These are phyloP conservation scores for Sarcophaga variegata DNA, from an alignment of 2,888 invertebrate species.

Conservation along the genomic window DNA sequence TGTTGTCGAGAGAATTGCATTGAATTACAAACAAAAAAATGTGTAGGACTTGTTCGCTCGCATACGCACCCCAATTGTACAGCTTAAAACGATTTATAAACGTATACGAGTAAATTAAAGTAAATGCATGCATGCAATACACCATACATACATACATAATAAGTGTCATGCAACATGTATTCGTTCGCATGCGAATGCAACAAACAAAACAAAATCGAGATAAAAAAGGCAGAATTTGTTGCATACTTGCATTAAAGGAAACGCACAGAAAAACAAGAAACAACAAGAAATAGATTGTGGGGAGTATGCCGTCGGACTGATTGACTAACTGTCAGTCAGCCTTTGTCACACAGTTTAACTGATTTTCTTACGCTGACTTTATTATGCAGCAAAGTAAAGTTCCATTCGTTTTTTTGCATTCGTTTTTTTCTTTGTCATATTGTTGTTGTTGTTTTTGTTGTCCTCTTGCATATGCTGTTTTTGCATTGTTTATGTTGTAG, in stretches of 20 bases:
- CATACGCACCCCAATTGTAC: conserved; percentile 56
- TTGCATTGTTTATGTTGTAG: not conserved
- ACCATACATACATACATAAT: not conserved
- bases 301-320: not conserved
- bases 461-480: not conserved
- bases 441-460: conserved; percentile 5
- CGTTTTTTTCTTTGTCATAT: not conserved
- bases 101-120: not conserved
- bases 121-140: not conserved
- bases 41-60: conserved; percentile 28
- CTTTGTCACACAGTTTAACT: not conserved
- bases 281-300: not conserved
- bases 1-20: conserved; percentile 42
- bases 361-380: conserved; percentile 48
- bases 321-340: conserved; percentile 26
- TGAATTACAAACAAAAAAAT: conserved; percentile 55
- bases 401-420: not conserved
- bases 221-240: not conserved
- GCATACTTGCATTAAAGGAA: conserved; percentile 25
- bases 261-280: not conserved
- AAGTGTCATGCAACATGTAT: conserved; percentile 51
- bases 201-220: not conserved
- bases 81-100: conserved; percentile 2
- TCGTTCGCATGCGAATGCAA: conserved; percentile 11
- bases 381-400: conserved; percentile 25